phyloP scores from a whole-genome alignment of 2,888 invertebrate genomes.

The Drosophila algonquin region DNA sequence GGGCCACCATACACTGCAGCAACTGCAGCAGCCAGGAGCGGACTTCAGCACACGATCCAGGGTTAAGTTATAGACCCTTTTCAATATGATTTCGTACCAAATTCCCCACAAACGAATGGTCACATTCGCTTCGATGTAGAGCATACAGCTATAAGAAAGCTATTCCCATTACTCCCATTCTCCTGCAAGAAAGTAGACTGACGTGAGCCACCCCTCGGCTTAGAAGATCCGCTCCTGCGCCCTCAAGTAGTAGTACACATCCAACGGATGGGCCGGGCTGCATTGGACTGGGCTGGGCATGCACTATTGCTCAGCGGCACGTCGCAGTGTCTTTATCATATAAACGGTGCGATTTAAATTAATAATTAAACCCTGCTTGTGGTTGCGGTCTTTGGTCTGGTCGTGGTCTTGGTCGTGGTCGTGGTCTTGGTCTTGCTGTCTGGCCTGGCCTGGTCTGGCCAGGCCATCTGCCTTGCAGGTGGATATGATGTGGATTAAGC shows the following conservation, averaged over 20 bases:
- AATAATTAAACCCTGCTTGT: slow-evolving; percentile 67
- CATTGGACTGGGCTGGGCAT: slow-evolving; percentile 42
- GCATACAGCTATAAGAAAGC: no score
- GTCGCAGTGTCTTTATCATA: slow-evolving; percentile 76
- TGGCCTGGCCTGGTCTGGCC: background rate
- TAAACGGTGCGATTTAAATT: slow-evolving; percentile 79
- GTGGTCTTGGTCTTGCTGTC: slow-evolving; percentile 3
- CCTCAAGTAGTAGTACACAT: slow-evolving; percentile 31
- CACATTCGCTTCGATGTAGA: no score
- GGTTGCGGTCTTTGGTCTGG: slow-evolving; percentile 15
- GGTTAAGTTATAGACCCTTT: no score
- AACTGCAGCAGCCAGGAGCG: slow-evolving; percentile 27
- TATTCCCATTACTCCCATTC: no score
- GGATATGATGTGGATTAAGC: slow-evolving; percentile 53
- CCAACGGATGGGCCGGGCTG: slow-evolving; percentile 35
- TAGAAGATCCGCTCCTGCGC: slow-evolving; percentile 38
- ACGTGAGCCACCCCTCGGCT: background rate
- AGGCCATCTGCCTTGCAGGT: slow-evolving; percentile 38
- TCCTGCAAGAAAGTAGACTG: background rate
- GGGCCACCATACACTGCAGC: slow-evolving; percentile 25
- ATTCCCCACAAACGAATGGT: no score
- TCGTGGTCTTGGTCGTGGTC: background rate
- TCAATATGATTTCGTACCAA: no score
- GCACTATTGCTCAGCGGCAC: slow-evolving; percentile 74
- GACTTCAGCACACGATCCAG: background rate